Conservation (phyloP, 2,888 invertebrate species). For the Drosophila antonietae region DNA sequence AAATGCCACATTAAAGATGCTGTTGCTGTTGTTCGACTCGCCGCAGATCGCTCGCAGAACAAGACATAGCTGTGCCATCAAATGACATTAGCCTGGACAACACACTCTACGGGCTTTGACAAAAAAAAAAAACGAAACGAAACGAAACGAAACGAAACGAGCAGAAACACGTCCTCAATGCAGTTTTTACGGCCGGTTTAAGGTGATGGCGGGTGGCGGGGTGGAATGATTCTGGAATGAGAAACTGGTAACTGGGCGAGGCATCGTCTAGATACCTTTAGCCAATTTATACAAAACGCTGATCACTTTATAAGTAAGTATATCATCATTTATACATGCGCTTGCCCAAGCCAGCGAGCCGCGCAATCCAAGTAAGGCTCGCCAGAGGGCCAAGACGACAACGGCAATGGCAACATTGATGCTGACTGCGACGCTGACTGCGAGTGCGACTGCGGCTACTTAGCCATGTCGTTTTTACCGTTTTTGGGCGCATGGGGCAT, state of each 20-base stretch:
- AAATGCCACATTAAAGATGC: slow-evolving; percentile 72
- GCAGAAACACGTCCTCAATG: slow-evolving; percentile 44
- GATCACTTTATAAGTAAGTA: slow-evolving; percentile 75
- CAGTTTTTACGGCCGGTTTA: slow-evolving; percentile 47
- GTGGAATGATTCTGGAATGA: neutral
- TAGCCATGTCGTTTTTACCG: slow-evolving; percentile 75
- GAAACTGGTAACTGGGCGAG: slow-evolving; percentile 42
- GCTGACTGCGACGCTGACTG: slow-evolving; percentile 6
- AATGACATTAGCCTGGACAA: slow-evolving; percentile 51
- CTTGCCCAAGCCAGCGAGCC: slow-evolving; percentile 23
- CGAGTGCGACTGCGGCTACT: slow-evolving; percentile 33
- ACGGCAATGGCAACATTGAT: neutral
- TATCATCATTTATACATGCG: slow-evolving; percentile 71
- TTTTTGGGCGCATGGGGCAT: slow-evolving; percentile 72
- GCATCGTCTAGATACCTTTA: slow-evolving; percentile 35
- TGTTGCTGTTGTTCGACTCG: slow-evolving; percentile 10
- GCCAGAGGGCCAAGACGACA: slow-evolving; percentile 19
- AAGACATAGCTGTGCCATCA: slow-evolving; percentile 51
- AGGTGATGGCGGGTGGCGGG: too few species aligned
- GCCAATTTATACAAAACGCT: slow-evolving; percentile 63
- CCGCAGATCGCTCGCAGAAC: slow-evolving; percentile 44
- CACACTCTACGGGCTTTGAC: slow-evolving; percentile 14
- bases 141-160: neutral
- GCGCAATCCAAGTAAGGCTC: slow-evolving; percentile 7
- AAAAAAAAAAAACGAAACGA: neutral